Percentiles rank a stretch among this genome's conserved stretches.
Conservation (phyloP, 2,888 invertebrate genomes). For the Emmelina monodactyla region DNA sequence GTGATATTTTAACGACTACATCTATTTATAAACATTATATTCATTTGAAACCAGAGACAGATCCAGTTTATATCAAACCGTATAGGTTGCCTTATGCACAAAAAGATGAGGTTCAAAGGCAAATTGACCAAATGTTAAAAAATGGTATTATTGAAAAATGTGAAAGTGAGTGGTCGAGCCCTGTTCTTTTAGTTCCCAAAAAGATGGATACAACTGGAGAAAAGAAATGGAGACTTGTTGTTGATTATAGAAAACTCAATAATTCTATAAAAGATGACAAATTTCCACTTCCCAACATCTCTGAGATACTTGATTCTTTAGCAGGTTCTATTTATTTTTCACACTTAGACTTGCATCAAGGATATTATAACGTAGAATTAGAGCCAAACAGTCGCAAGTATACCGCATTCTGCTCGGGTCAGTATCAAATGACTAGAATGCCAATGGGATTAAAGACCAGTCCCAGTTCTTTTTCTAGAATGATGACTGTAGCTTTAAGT, state of each 20-base stretch:
- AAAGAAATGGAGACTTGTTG: constrained; percentile 11
- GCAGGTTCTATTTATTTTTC: no score
- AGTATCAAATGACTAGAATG: no score
- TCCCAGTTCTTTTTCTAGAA: no score
- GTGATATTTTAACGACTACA: constrained; percentile 7
- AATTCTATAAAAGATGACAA: constrained; percentile 5
- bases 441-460: no score
- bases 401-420: no score
- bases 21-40: constrained; percentile 8
- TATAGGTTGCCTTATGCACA: constrained; percentile 7
- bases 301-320: no score
- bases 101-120: constrained; percentile 8
- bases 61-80: constrained; percentile 9
- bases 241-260: constrained; percentile 7
- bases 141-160: constrained; percentile 7
- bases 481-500: no score
- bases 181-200: constrained; percentile 9
- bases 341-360: no score
- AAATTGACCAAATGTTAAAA: constrained; percentile 8
- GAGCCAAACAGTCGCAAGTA: no score
- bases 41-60: constrained; percentile 7
- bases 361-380: no score
- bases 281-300: constrained; percentile 8
- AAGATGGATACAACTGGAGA: not conserved
- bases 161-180: constrained; percentile 8